Conservation (phyloP, 2,888 invertebrate species). For the Ctenicera cuprea region DNA sequence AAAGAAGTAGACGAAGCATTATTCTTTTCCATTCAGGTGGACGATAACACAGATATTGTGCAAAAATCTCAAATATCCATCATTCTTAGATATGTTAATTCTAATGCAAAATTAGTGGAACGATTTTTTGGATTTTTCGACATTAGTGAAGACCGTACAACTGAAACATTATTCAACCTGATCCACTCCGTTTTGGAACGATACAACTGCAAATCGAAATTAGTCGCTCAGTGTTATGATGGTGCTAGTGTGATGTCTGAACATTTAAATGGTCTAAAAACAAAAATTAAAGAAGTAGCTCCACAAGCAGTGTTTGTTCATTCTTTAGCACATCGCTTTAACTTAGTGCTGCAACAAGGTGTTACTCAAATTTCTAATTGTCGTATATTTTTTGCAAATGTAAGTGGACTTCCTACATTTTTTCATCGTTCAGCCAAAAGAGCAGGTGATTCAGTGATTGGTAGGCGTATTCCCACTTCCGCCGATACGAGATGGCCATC, state of each 20-base stretch:
- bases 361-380: not conserved
- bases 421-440: constrained; percentile 39
- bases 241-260: constrained; percentile 56
- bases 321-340: constrained; percentile 44
- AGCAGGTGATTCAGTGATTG: too few species aligned
- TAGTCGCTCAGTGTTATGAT: constrained; percentile 58
- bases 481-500: constrained; percentile 51
- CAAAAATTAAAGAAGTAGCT: constrained; percentile 35
- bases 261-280: constrained; percentile 41
- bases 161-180: not conserved
- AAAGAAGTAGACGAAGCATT: constrained; percentile 33
- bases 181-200: not conserved
- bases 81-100: constrained; percentile 53
- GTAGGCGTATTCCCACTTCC: too few species aligned
- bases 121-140: constrained; percentile 10
- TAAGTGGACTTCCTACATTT: constrained; percentile 27
- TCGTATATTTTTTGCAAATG: not conserved
- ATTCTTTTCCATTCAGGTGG: constrained; percentile 57
- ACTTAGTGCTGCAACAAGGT: constrained; percentile 38
- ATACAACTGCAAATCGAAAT: constrained; percentile 40
- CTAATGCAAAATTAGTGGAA: not conserved
- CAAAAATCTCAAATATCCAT: constrained; percentile 55
- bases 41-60: constrained; percentile 55
- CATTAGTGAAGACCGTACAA: not conserved
- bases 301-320: constrained; percentile 45